Base-by-base conservation (phyloP, 2,797 vertebrate species). In the Rhinella marina region DNA sequence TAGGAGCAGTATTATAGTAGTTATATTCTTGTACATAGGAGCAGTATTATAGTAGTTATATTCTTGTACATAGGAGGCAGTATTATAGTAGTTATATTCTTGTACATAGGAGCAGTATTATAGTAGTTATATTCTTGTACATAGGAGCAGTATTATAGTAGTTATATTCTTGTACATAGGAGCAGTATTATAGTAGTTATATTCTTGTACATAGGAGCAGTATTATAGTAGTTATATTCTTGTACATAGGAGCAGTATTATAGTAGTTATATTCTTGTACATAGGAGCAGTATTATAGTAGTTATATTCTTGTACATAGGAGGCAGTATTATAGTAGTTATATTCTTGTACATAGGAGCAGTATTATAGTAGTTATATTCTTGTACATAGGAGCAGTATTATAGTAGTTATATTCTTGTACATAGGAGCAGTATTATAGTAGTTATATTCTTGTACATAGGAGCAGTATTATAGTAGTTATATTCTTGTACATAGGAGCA, bases 11-110 rank as follows among this genome's bases (percentile, higher is more conserved):
- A 68, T 68, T 68, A 68, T 68, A 27, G 64, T 68, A 50, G 48
- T n/a, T 75, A 75, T 75, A 75, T 50, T 75, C 41, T 75, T 75
- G 48, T n/a, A 75, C 21, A 75, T 52, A 50, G 41, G 72, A 12
- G 41, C 41, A 75, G 72, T 75, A 73, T 75, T 75, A 50, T 75
- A 50, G 72, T 50, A 75, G 72, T 75, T 75, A 75, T 75, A 75
- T 75, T 75, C 72, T n/a, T 75, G 72, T 75, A 75, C 2, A 75
- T 75, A 75, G 72, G 21, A 6, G 17, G 72, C 41, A 75, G 72
- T 75, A 75, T 75, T 75, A 75, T 75, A 75, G 72, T 75, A 75
- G 72, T 52, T 75, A 75, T 75, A 75, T 52, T 75, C 72, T 75
- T 75, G 72, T 75, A 75, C 11, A 75, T 75, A 75, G 72, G 72